A percentile compares a stretch with the other conserved stretches of the same genome.
Evolutionary conservation across 2,113 vertebrate genomes (phyloP).

Genomic region (Aldabrachelys gigantea): DNA sequence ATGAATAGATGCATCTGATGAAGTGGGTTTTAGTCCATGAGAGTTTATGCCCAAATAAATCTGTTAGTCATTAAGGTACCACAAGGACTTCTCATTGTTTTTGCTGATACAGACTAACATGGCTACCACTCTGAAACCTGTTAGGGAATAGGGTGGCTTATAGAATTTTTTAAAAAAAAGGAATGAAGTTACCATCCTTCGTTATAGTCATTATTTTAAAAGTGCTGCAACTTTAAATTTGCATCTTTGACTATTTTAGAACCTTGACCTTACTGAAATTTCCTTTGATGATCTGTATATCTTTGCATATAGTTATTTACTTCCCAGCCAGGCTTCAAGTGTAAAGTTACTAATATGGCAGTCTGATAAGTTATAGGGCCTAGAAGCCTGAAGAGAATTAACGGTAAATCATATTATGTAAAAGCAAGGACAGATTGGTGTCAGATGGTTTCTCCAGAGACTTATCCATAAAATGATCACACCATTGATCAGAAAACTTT

Average conservation of each 20-base stretch:
- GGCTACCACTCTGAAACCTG: too few species aligned
- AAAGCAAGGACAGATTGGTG: neutral
- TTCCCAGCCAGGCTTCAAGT: neutral
- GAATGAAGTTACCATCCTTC: neutral
- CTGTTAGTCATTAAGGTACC: too few species aligned
- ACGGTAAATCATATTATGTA: neutral
- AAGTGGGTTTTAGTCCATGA: too few species aligned
- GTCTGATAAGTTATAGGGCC: accelerated
- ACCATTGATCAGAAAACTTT: neutral
- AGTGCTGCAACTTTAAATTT: neutral
- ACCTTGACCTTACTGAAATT: neutral
- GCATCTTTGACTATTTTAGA: neutral
- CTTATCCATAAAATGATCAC: neutral
- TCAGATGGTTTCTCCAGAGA: neutral
- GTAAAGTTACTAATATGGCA: neutral
- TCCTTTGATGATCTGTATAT: neutral
- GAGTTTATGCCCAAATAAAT: too few species aligned
- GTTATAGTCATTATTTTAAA: neutral
- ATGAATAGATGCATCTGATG: neutral
- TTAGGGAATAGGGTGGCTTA: neutral
- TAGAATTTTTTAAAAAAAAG: accelerated
- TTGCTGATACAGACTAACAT: too few species aligned
- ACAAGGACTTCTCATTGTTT: too few species aligned
- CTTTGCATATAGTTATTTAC: neutral
- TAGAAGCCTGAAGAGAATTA: neutral